Percentiles rank a stretch among this genome's conserved stretches.
phyloP scores from a whole-genome alignment of 2,113 vertebrate species.

The Synchiropus splendidus region DNA sequence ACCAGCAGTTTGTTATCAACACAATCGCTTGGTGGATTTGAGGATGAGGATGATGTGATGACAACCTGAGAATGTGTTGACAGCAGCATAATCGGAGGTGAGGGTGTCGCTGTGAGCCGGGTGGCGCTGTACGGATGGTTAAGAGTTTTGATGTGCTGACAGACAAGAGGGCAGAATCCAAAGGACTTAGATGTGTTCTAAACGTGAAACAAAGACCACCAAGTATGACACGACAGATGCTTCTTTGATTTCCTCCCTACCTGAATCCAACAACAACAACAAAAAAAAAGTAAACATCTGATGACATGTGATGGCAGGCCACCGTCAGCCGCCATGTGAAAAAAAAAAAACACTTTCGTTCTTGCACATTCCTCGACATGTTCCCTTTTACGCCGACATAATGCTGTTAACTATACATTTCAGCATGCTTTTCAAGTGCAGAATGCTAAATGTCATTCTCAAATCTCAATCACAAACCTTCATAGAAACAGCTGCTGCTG shows the following conservation, averaged over 20 bases:
- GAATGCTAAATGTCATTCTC: too few relatives aligned
- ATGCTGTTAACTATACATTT: too few relatives aligned
- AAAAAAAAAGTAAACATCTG: too few relatives aligned
- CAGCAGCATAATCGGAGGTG: slow-evolving; percentile 53
- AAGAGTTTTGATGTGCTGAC: slow-evolving; percentile 39
- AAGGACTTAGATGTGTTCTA: slow-evolving; percentile 14
- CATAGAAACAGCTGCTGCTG: too few relatives aligned
- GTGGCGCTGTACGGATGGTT: slow-evolving; percentile 24
- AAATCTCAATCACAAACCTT: too few relatives aligned
- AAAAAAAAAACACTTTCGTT: too few relatives aligned
- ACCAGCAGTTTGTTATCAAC: slow-evolving; percentile 60
- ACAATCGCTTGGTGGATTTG: slow-evolving; percentile 50
- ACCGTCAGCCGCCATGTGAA: too few relatives aligned
- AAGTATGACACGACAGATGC: slow-evolving; percentile 13
- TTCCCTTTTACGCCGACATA: too few relatives aligned
- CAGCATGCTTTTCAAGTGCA: too few relatives aligned
- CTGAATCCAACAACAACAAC: too few relatives aligned
- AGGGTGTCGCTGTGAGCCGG: slow-evolving; percentile 30
- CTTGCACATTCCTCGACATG: too few relatives aligned
- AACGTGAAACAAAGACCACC: slow-evolving; percentile 3
- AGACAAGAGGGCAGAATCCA: slow-evolving; percentile 11
- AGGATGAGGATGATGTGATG: slow-evolving; percentile 50
- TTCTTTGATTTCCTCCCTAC: not conserved
- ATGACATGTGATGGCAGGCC: too few relatives aligned
- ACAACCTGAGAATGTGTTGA: slow-evolving; percentile 58